Percentiles rank a stretch among this genome's conserved stretches.
Evolutionary conservation across 2,797 vertebrate species (phyloP).

Genomic region (Pseudochaenichthys georgianus): DNA sequence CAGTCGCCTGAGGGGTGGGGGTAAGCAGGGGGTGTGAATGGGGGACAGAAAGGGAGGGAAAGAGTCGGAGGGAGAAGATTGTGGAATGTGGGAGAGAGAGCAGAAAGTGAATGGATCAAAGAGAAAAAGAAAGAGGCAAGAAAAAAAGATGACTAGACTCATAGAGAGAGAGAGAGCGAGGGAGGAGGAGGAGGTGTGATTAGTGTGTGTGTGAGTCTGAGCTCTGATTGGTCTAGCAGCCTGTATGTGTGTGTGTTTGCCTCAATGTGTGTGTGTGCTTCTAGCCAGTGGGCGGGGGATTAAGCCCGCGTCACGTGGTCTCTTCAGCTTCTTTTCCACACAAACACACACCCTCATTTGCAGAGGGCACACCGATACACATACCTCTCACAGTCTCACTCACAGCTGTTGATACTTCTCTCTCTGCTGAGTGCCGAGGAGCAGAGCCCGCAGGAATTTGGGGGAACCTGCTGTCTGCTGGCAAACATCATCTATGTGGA

Average conservation of each 20-base stretch:
- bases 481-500: slow-evolving; percentile 48
- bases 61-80: slow-evolving; percentile 18
- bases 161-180: slow-evolving; percentile 20
- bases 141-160: slow-evolving; percentile 44
- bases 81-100: slow-evolving; percentile 65
- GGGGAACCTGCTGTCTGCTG: slow-evolving; percentile 44
- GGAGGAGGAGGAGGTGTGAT: slow-evolving; percentile 69
- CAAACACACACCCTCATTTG: slow-evolving; percentile 72
- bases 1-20: slow-evolving; percentile 35
- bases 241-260: slow-evolving; percentile 48
- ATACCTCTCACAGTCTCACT: slow-evolving; percentile 40
- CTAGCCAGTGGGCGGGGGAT: slow-evolving; percentile 81
- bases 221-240: slow-evolving; percentile 75
- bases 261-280: slow-evolving; percentile 36
- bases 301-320: slow-evolving; percentile 81
- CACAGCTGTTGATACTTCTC: slow-evolving; percentile 78
- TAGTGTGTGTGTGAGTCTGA: slow-evolving; percentile 58
- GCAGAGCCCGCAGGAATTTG: slow-evolving; percentile 42
- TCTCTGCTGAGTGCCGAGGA: slow-evolving; percentile 54
- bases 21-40: slow-evolving; percentile 36
- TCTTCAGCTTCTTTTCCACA: slow-evolving; percentile 81
- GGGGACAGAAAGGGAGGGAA: slow-evolving; percentile 33
- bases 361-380: slow-evolving; percentile 49
- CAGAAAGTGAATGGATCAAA: slow-evolving; percentile 76
- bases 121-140: slow-evolving; percentile 44